Percentiles rank a stretch among this genome's conserved stretches.
Conservation (phyloP, 35 echinoderm and acorn worm genomes). For the Amphiura filiformis region DNA sequence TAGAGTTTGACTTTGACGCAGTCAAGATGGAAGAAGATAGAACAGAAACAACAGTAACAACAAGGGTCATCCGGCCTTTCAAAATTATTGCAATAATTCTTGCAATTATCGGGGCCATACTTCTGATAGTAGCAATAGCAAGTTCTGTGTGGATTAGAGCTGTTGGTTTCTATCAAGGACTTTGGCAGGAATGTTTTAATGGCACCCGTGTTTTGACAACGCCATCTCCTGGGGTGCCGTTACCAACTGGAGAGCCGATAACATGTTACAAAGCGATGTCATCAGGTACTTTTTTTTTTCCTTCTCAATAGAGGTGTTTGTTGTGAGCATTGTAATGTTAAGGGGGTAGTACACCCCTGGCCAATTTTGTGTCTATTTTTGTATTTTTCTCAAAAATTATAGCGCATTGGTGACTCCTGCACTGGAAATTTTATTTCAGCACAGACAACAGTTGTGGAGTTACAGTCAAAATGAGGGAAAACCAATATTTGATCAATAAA, state of each 20-base stretch:
- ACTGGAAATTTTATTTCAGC: too few species aligned
- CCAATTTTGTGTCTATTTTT: too few species aligned
- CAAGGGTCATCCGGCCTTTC: constrained; percentile 77
- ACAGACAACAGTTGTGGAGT: too few species aligned
- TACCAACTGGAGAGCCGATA: neutral
- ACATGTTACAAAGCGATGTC: neutral
- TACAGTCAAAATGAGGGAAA: too few species aligned
- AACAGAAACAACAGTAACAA: constrained; percentile 68
- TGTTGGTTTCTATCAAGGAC: constrained; percentile 55
- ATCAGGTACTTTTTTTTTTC: too few species aligned
- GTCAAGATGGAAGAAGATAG: constrained; percentile 31
- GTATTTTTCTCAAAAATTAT: too few species aligned
- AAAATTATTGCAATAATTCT: constrained; percentile 82
- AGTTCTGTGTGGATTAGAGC: constrained; percentile 65
- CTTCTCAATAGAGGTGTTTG: too few species aligned
- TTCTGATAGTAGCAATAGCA: constrained; percentile 50
- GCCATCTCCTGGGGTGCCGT: neutral
- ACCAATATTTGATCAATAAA: too few species aligned
- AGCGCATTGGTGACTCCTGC: too few species aligned
- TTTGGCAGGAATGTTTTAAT: constrained; percentile 78
- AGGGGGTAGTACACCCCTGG: too few species aligned
- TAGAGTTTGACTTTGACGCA: neutral
- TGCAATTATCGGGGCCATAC: constrained; percentile 36
- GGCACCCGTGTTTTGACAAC: constrained; percentile 19
- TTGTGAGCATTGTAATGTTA: too few species aligned